These are phyloP conservation scores for Neotoma lepida DNA, from an alignment of 2,113 vertebrate genomes.

Conservation along the genomic window DNA sequence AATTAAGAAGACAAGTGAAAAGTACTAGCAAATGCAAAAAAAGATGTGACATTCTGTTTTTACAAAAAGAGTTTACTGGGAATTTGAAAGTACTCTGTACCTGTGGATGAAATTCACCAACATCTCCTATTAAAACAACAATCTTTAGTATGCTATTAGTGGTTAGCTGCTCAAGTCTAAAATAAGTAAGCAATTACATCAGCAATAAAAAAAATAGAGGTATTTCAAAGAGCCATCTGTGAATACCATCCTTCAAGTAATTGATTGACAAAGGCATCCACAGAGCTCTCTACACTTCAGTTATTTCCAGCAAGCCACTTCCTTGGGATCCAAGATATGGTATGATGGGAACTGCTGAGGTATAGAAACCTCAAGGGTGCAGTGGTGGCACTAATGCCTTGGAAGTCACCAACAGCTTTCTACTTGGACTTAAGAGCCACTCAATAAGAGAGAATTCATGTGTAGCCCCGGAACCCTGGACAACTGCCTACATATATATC, in stretches of 20 bases:
- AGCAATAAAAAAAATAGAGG: neutral
- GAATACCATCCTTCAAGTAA: neutral
- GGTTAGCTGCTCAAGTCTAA: neutral
- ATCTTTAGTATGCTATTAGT: neutral
- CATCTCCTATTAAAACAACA: neutral
- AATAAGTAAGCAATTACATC: neutral
- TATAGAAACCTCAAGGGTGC: neutral
- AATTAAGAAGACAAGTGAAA: slow-evolving; percentile 27
- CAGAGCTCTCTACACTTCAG: neutral
- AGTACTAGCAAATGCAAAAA: neutral
- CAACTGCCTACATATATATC: neutral
- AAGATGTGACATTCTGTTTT: neutral
- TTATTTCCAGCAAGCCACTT: neutral
- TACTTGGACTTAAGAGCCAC: neutral
- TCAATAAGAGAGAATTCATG: neutral
- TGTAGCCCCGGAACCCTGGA: no score
- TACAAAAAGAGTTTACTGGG: neutral
- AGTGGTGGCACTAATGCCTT: neutral
- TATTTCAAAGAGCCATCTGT: neutral
- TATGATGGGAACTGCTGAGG: neutral
- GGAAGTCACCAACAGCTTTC: neutral
- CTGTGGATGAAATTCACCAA: neutral
- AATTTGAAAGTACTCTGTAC: neutral
- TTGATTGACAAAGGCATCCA: neutral
- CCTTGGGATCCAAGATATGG: neutral